Base-by-base conservation (phyloP, 1,140 invertebrate species). In the Heterodera carotae region DNA sequence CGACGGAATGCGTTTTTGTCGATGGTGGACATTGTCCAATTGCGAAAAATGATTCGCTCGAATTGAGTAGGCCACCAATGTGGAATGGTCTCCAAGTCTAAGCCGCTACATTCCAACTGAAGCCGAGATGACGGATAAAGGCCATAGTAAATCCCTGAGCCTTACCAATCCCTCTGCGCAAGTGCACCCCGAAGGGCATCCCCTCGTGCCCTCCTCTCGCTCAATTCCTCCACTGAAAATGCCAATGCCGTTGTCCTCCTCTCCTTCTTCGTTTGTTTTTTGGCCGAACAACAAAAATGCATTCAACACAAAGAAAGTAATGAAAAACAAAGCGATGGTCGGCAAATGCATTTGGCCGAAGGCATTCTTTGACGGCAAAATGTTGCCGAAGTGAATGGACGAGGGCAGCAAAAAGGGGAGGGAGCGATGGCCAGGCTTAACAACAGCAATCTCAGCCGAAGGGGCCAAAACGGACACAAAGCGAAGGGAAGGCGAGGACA, bases 1-100 rank as follows among this genome's bases (percentile, higher is more conserved):
- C 33, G 69, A 18, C 81, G 82, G 60, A 81, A 81, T n/a, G 81
- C 76, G 48, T 81, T 84, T 75, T 81, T 81, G 34, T 81, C 77
- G 29, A 81, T 27, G 5, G 77, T 82, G 69, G 71, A 81, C 15
- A 81, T 59, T 53, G 79, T 82, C 27, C 66, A 71, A 36, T 81
- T 81, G 53, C 43, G 39, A n/a, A 81, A 56, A 22, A 31, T 34
- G 31, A 81, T 56, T 43, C 15, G 69, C 66, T 83, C 48, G 34
- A 69, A 78, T 34, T 75, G 27, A n/a, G 80, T 66, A 36, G 80
- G 80, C 80, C 80, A 81, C n/a, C 22, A 53, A 12, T 79, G 15
- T 3, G 80, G 80, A 33, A 81, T 71, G 56, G 29, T 34, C 22
- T 64, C 56, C 27, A 83, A 33, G 22, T 82, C 79, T 0, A 83